These are phyloP conservation scores for Linnaemya tessellans DNA, from an alignment of 2,888 invertebrate species.

Conservation along the genomic window DNA sequence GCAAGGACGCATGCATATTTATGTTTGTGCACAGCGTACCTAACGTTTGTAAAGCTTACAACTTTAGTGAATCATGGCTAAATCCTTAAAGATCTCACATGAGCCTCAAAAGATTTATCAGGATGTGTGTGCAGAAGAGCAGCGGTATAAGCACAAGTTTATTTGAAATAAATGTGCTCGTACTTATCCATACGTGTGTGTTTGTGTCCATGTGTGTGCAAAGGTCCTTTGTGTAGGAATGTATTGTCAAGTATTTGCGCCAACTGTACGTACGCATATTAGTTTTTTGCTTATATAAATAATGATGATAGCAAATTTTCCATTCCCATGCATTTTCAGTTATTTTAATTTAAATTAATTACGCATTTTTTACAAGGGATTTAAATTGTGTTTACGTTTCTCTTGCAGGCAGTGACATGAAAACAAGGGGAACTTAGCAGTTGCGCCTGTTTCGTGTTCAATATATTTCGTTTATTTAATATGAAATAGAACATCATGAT, in stretches of 20 bases:
- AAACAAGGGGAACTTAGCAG: not conserved
- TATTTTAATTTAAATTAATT: conserved; percentile 29
- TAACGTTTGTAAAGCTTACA: conserved; percentile 24
- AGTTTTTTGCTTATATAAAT: not conserved
- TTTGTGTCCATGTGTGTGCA: not conserved
- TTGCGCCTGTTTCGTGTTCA: not conserved
- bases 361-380: not conserved
- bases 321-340: not conserved
- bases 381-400: not conserved
- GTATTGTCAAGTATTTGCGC: conserved; percentile 10
- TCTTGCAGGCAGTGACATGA: conserved; percentile 24
- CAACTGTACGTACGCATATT: not conserved
- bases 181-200: not conserved
- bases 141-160: conserved; percentile 22
- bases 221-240: conserved; percentile 31
- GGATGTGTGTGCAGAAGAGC: conserved; percentile 25
- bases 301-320: not conserved
- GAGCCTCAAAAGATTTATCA: conserved; percentile 67
- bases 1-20: not conserved
- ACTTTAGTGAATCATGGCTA: conserved; percentile 66
- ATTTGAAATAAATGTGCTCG: not conserved
- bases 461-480: conserved; percentile 1
- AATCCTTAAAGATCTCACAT: conserved; percentile 69
- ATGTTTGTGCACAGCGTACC: conserved; percentile 30
- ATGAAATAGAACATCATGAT: conserved; percentile 8